A percentile compares a stretch with the other conserved stretches of the same genome.
phyloP scores from a whole-genome alignment of 2,888 invertebrate genomes.

The Mythimna albipuncta region DNA sequence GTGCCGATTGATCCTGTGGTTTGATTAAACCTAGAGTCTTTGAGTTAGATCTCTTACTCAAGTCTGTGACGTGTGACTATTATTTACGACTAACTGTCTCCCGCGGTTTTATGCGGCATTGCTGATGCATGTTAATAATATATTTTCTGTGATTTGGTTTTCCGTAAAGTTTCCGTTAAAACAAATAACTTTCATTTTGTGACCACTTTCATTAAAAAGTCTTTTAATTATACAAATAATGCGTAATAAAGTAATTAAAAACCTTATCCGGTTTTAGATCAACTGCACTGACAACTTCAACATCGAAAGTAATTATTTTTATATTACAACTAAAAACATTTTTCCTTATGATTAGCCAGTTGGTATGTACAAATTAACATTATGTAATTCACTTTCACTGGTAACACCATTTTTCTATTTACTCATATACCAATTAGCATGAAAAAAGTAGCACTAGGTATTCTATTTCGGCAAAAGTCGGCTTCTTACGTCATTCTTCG shows the following conservation, averaged over 20 bases:
- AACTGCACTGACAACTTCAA: constrained; percentile 27
- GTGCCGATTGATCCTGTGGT: no score
- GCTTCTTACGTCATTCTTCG: constrained; percentile 53
- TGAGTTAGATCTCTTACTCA: no score
- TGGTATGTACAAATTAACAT: constrained; percentile 70
- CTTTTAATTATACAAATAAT: constrained; percentile 29
- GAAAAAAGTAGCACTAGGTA: constrained; percentile 74
- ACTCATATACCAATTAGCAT: constrained; percentile 84
- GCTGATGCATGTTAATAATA: no score
- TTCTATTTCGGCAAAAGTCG: constrained; percentile 68
- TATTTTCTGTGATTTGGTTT: no score
- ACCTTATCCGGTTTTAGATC: constrained; percentile 44
- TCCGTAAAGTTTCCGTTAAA: neutral
- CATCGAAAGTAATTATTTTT: constrained; percentile 51
- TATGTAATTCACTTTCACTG: constrained; percentile 83
- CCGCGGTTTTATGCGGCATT: no score
- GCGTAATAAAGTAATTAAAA: constrained; percentile 21
- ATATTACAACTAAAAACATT: constrained; percentile 42
- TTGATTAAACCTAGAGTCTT: no score
- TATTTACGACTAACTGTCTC: no score
- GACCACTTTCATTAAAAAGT: constrained; percentile 35
- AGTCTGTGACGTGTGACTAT: no score
- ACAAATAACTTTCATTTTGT: neutral
- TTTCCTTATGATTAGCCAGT: constrained; percentile 71
- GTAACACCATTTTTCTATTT: constrained; percentile 73